These are phyloP conservation scores for Spilogale gracilis DNA, from an alignment of 2,113 vertebrate genomes.

Conservation along the genomic window DNA sequence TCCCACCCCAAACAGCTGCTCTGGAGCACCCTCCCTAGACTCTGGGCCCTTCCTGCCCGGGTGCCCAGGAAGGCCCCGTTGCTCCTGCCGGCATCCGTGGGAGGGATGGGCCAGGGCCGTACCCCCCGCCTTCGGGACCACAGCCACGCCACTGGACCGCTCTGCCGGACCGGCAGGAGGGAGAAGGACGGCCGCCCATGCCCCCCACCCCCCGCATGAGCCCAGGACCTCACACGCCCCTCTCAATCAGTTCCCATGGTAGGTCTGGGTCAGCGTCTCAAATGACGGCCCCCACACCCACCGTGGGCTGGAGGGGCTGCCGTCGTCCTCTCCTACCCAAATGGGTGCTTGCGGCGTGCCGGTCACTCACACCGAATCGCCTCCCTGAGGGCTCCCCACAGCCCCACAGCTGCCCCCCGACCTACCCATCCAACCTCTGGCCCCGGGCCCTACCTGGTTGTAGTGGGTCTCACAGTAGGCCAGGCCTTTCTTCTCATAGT, in stretches of 20 bases:
- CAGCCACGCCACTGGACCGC: neutral
- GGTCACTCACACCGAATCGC: rapidly evolving
- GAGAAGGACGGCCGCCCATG: rapidly evolving
- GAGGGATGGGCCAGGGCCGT: rapidly evolving
- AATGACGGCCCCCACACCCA: too few species aligned
- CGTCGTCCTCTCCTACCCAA: too few species aligned
- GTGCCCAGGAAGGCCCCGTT: neutral
- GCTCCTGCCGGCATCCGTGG: neutral
- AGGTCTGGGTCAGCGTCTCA: too few species aligned
- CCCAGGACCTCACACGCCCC: neutral
- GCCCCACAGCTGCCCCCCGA: neutral
- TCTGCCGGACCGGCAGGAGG: too few species aligned
- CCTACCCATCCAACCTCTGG: rapidly evolving
- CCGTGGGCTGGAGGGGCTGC: rapidly evolving
- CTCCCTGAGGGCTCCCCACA: rapidly evolving
- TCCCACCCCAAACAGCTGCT: neutral
- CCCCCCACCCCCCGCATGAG: neutral
- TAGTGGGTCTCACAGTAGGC: slow-evolving; percentile 92
- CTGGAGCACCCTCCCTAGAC: slow-evolving; percentile 51
- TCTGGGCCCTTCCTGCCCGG: slow-evolving; percentile 72
- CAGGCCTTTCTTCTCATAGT: slow-evolving; percentile 91
- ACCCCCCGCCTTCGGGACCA: neutral
- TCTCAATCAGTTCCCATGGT: neutral
- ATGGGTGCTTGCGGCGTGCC: neutral
- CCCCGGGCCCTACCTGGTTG: slow-evolving; percentile 86